These are phyloP conservation scores for Delphinus delphis DNA, from an alignment of 2,113 vertebrate species.

Conservation along the genomic window DNA sequence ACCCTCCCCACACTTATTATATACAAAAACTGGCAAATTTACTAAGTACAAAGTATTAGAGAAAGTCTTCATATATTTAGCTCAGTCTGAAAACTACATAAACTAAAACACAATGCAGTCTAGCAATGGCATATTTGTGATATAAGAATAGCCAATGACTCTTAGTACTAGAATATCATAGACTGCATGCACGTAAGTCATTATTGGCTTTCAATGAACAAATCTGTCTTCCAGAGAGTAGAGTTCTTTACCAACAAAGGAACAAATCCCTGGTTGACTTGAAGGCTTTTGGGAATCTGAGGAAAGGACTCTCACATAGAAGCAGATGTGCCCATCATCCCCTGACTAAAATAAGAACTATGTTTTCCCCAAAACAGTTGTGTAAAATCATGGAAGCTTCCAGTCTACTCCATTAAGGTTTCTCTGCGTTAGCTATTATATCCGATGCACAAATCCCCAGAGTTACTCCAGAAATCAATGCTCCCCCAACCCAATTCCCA, in stretches of 20 bases:
- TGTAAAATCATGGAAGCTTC: slow-evolving; percentile 49
- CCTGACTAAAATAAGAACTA: slow-evolving; percentile 59
- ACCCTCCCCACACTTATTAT: not conserved
- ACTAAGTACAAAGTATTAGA: not conserved
- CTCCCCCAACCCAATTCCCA: not conserved
- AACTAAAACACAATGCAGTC: not conserved
- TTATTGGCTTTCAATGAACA: not conserved
- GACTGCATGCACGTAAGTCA: not conserved
- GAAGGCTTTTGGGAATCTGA: slow-evolving; percentile 52
- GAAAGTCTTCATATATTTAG: not conserved
- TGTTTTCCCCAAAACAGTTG: slow-evolving; percentile 49
- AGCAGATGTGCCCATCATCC: not conserved
- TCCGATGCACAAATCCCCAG: not conserved
- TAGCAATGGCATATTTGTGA: not conserved
- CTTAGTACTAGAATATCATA: not conserved
- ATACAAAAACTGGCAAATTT: not conserved
- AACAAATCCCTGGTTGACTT: slow-evolving; percentile 9
- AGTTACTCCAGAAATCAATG: not conserved
- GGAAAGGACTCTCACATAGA: slow-evolving; percentile 31
- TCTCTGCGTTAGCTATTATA: not conserved
- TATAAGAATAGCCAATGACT: not conserved
- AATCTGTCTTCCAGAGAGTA: slow-evolving; percentile 73
- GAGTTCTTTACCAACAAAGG: slow-evolving; percentile 41
- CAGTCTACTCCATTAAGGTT: slow-evolving; percentile 58
- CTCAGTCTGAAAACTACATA: not conserved